A percentile compares a stretch with the other conserved stretches of the same genome.
phyloP scores from a whole-genome alignment of 2,113 vertebrate species.

The Entomyzon cyanotis region DNA sequence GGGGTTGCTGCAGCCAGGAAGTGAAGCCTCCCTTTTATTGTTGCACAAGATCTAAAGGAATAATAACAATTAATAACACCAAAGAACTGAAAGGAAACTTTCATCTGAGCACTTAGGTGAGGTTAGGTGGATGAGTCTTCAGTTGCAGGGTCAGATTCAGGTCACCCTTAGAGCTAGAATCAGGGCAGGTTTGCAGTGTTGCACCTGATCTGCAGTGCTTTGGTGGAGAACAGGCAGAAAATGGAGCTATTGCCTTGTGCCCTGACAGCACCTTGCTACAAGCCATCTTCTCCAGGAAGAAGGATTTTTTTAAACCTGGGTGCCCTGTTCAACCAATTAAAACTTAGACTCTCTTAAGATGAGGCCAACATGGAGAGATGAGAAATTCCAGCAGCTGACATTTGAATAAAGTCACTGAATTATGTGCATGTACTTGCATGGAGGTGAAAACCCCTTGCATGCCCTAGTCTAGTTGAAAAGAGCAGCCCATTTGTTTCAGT shows the following conservation, averaged over 20 bases:
- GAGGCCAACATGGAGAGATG: neutral
- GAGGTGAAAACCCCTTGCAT: neutral
- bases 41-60: conserved; percentile 52
- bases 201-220: neutral
- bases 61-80: conserved; percentile 12
- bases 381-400: neutral
- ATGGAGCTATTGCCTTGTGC: neutral
- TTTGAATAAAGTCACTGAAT: neutral
- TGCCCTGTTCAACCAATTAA: neutral
- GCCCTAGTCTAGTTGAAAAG: neutral
- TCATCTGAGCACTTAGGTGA: conserved; percentile 5
- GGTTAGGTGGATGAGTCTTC: neutral
- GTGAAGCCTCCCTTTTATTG: conserved; percentile 25
- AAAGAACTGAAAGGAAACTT: conserved; percentile 17
- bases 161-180: neutral
- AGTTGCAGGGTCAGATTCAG: neutral
- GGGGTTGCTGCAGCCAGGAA: conserved; percentile 9
- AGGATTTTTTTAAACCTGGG: neutral
- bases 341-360: neutral
- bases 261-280: neutral
- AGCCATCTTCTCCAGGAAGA: neutral
- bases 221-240: neutral
- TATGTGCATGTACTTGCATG: neutral
- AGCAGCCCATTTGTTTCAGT: neutral
- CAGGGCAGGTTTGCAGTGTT: neutral